These are phyloP conservation scores for Crioceris asparagi DNA, from an alignment of 2,888 invertebrate genomes.

Conservation along the genomic window DNA sequence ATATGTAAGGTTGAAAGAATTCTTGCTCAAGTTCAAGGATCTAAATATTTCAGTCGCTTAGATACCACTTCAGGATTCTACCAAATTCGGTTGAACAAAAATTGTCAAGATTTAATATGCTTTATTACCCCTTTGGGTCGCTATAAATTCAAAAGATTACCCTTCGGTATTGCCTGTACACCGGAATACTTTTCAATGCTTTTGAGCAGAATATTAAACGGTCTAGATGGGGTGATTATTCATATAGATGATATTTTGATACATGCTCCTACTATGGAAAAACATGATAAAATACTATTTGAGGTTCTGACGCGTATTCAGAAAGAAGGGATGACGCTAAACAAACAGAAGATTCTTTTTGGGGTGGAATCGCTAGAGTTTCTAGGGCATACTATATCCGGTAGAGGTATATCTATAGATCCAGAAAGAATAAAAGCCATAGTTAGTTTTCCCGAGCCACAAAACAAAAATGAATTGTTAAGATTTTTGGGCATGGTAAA, in stretches of 20 bases:
- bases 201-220: constrained; percentile 9
- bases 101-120: constrained; percentile 12
- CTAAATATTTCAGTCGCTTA: constrained; percentile 17
- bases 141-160: constrained; percentile 11
- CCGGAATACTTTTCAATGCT: constrained; percentile 12
- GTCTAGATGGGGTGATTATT: constrained; percentile 11
- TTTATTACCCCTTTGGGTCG: constrained; percentile 17
- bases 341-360: constrained; percentile 25
- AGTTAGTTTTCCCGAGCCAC: constrained; percentile 15
- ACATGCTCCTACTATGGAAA: constrained; percentile 14
- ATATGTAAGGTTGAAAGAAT: constrained; percentile 23
- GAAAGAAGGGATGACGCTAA: constrained; percentile 20
- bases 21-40: constrained; percentile 17
- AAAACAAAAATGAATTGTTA: constrained; percentile 17
- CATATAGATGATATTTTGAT: constrained; percentile 15
- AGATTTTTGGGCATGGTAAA: constrained; percentile 13
- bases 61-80: constrained; percentile 14
- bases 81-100: constrained; percentile 10
- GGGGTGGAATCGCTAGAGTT: constrained; percentile 17
- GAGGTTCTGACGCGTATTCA: constrained; percentile 18
- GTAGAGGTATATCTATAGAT: constrained; percentile 15
- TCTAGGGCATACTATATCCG: constrained; percentile 23
- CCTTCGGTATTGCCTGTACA: constrained; percentile 14
- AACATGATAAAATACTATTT: constrained; percentile 18
- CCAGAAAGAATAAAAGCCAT: constrained; percentile 18